These are phyloP conservation scores for Plutella xylostella DNA, from an alignment of 2,888 invertebrate genomes.

Conservation along the genomic window DNA sequence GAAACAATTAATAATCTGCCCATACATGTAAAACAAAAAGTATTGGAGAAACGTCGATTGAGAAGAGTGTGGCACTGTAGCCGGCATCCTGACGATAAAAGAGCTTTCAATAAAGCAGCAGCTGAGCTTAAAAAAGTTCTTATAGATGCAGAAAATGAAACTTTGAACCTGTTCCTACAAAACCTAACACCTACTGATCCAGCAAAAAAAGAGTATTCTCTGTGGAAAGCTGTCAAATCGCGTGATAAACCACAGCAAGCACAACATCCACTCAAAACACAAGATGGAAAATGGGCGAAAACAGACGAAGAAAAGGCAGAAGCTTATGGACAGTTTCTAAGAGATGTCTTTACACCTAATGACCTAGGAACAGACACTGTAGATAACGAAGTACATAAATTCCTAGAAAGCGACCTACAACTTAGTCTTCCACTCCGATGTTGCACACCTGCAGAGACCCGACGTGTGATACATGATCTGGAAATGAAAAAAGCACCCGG, in stretches of 20 bases:
- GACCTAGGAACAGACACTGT: neutral
- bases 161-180: slow-evolving; percentile 11
- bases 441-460: neutral
- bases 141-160: neutral
- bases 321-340: neutral
- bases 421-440: neutral
- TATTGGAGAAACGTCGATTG: neutral
- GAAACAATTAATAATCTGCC: neutral
- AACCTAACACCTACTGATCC: neutral
- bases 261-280: slow-evolving; percentile 4
- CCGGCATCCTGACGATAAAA: neutral
- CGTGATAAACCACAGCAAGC: slow-evolving; percentile 11
- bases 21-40: neutral
- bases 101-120: neutral
- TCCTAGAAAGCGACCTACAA: neutral
- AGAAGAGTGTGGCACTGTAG: slow-evolving; percentile 3
- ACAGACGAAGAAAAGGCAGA: slow-evolving; percentile 1
- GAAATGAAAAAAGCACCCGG: neutral
- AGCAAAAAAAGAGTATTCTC: slow-evolving; percentile 13
- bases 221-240: slow-evolving; percentile 19
- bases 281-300: slow-evolving; percentile 3
- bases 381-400: neutral
- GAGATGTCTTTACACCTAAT: slow-evolving; percentile 1
- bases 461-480: neutral
- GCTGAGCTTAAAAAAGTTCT: neutral